phyloP scores from a whole-genome alignment of 2,888 invertebrate genomes.

The Pocota personata region DNA sequence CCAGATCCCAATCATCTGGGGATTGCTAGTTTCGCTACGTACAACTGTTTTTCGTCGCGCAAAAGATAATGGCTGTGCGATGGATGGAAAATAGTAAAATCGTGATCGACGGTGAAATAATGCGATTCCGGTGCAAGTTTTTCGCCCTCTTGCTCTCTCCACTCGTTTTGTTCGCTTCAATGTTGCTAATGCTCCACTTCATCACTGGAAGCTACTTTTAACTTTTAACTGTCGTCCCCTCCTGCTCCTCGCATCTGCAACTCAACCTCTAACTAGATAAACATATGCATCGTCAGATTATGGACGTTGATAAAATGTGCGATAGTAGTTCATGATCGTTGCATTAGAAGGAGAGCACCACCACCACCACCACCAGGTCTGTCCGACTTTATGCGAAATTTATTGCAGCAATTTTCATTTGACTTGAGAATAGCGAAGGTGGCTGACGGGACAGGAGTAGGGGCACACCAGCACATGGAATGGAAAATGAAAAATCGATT shows the following conservation, averaged over 20 bases:
- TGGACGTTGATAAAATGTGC: conserved; percentile 66
- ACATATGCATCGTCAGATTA: conserved; percentile 58
- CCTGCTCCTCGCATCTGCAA: not conserved
- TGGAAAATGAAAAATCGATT: conserved; percentile 61
- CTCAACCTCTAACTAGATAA: conserved; percentile 42
- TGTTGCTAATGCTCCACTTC: conserved; percentile 61
- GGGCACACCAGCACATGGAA: not conserved
- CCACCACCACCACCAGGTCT: not conserved
- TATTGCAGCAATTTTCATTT: conserved; percentile 61
- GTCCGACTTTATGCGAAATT: conserved; percentile 57
- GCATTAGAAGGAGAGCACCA: conserved; percentile 59
- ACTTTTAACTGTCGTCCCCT: not conserved
- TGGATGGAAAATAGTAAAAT: conserved; percentile 64
- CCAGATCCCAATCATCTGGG: conserved; percentile 52
- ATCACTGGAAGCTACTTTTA: conserved; percentile 30
- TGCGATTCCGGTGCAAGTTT: conserved; percentile 48
- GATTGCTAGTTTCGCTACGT: conserved; percentile 17
- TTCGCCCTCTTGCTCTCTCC: not conserved
- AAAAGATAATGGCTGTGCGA: conserved; percentile 59
- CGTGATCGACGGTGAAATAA: conserved; percentile 70
- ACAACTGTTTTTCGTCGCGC: conserved; percentile 47
- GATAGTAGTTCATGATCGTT: conserved; percentile 70
- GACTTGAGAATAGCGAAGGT: not conserved
- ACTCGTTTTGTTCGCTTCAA: conserved; percentile 4
- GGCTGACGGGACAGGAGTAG: not conserved